Conservation (phyloP, 2,113 vertebrate genomes). For the Junco hyemalis region DNA sequence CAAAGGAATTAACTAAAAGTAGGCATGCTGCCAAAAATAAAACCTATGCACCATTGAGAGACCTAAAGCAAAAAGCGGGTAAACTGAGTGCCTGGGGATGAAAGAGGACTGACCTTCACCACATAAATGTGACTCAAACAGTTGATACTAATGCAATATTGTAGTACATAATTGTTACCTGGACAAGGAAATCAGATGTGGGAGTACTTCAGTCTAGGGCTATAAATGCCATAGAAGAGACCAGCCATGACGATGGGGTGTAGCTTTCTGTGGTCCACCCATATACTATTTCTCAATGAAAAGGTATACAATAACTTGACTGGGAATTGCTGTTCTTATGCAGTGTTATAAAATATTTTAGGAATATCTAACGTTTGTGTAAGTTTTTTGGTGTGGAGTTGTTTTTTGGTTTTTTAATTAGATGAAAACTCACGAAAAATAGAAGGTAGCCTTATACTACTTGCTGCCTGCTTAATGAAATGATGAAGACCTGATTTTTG, state of each 20-base stretch:
- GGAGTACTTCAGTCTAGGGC: not conserved
- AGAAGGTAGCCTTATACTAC: not conserved
- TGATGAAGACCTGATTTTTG: not conserved
- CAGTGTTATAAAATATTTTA: not conserved
- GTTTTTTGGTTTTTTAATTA: not conserved
- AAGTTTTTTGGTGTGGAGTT: not conserved
- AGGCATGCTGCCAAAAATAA: not conserved
- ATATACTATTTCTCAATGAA: not conserved
- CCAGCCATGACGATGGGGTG: not conserved
- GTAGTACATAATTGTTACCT: not conserved
- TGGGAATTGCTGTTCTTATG: not conserved
- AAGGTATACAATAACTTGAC: not conserved
- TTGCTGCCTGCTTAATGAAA: not conserved
- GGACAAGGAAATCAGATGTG: not conserved
- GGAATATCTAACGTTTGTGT: not conserved
- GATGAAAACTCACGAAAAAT: not conserved
- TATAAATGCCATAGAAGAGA: not conserved
- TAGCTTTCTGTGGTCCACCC: not conserved
- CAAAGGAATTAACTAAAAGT: constrained; percentile 39
- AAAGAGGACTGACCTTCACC: not conserved
- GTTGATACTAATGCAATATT: not conserved
- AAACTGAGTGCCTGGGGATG: not conserved
- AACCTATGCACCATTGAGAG: not conserved
- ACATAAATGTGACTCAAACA: not conserved
- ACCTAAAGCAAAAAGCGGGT: not conserved